Percentiles rank a stretch among this genome's conserved stretches.
These are phyloP conservation scores for Psococerastis gibbosa DNA, from an alignment of 2,888 invertebrate genomes.

Conservation along the genomic window DNA sequence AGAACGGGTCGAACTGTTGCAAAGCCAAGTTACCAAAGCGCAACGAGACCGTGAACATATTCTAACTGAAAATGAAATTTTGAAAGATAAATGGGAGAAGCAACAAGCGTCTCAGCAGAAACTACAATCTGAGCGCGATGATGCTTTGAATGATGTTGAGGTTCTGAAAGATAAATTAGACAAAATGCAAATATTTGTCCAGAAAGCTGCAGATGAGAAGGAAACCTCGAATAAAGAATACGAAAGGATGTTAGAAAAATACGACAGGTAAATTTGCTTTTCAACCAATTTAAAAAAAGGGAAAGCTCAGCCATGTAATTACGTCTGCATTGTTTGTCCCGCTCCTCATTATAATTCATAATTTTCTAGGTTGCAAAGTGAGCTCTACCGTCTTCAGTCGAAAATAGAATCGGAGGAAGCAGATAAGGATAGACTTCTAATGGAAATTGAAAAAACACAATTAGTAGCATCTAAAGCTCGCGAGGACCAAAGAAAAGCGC, in stretches of 20 bases:
- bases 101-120: slow-evolving; percentile 68
- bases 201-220: slow-evolving; percentile 72
- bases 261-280: slow-evolving; percentile 45
- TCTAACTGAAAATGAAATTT: slow-evolving; percentile 66
- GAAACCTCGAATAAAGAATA: slow-evolving; percentile 78
- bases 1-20: slow-evolving; percentile 63
- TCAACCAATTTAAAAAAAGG: slow-evolving; percentile 5
- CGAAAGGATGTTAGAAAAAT: slow-evolving; percentile 82
- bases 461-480: slow-evolving; percentile 59
- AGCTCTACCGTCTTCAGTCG: slow-evolving; percentile 72
- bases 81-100: slow-evolving; percentile 79
- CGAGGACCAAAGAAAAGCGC: slow-evolving; percentile 69
- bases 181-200: slow-evolving; percentile 61
- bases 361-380: slow-evolving; percentile 59
- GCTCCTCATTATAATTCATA: slow-evolving; percentile 15
- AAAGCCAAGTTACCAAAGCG: slow-evolving; percentile 60
- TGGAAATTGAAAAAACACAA: slow-evolving; percentile 72
- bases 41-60: slow-evolving; percentile 71
- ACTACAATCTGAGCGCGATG: slow-evolving; percentile 72
- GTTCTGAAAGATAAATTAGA: slow-evolving; percentile 79
- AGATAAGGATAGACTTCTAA: slow-evolving; percentile 66
- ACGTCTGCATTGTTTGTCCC: no score
- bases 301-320: no score
- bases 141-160: slow-evolving; percentile 65
- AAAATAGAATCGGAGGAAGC: slow-evolving; percentile 74